Conservation (phyloP, 1,140 invertebrate species). For the Papilio glaucus region DNA sequence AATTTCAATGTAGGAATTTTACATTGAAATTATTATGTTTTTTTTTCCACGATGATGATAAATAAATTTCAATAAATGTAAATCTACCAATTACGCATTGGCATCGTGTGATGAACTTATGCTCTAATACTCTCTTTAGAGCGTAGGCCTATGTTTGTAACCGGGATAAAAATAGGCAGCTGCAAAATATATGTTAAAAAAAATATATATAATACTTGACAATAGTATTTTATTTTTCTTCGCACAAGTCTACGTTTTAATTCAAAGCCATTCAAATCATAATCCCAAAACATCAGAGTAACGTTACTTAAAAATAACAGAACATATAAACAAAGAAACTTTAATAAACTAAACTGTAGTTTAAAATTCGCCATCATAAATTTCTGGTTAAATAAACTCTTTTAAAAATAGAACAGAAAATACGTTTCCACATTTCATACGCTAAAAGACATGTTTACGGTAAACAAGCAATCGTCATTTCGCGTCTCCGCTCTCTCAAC, state of each 20-base stretch:
- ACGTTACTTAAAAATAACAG: constrained; percentile 12
- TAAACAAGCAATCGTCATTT: constrained; percentile 78
- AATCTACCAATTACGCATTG: no score
- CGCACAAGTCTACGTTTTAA: constrained; percentile 5
- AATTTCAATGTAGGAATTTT: no score
- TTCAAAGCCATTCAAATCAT: constrained; percentile 4
- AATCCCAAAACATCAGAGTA: constrained; percentile 18
- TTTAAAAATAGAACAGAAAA: constrained; percentile 42
- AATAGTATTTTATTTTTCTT: constrained; percentile 9
- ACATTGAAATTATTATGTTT: no score
- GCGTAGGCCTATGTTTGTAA: no score
- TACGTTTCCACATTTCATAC: constrained; percentile 54
- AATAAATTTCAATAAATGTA: no score
- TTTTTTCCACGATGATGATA: no score
- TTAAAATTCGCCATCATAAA: constrained; percentile 31
- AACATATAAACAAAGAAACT: constrained; percentile 28
- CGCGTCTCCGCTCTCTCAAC: constrained; percentile 63
- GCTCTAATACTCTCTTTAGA: constrained; percentile 1
- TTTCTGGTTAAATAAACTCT: constrained; percentile 35
- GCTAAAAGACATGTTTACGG: constrained; percentile 64
- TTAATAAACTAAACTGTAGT: constrained; percentile 35
- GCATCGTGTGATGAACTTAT: no score
- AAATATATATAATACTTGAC: constrained; percentile 23
- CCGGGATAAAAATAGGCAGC: constrained; percentile 7
- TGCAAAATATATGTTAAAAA: not conserved